phyloP scores from a whole-genome alignment of 2,888 invertebrate genomes.

The Ferrisia virgata region DNA sequence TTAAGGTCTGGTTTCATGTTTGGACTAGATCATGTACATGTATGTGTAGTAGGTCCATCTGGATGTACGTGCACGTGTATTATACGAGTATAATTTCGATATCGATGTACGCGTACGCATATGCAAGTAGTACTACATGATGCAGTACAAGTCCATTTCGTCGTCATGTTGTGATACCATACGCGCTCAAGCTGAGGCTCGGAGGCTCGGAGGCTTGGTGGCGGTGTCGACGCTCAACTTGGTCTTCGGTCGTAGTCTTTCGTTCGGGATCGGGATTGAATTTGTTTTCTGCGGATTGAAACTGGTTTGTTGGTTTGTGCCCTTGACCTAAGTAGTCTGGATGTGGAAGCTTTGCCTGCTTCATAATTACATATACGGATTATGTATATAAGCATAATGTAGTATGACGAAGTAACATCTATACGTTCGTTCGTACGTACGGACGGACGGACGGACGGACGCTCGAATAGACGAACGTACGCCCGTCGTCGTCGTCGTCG shows the following conservation, averaged over 20 bases:
- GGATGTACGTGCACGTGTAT: neutral
- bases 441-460: no score
- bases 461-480: no score
- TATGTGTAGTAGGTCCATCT: neutral
- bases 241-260: no score
- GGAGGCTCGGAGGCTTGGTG: neutral
- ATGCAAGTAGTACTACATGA: no score
- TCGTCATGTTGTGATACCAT: conserved; percentile 7
- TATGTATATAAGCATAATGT: conserved; percentile 1
- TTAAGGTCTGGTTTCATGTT: neutral
- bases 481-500: no score
- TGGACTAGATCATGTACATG: neutral
- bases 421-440: no score
- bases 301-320: conserved; percentile 25
- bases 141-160: neutral
- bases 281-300: conserved; percentile 30
- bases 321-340: conserved; percentile 31
- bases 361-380: conserved; percentile 27
- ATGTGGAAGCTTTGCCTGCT: conserved; percentile 31
- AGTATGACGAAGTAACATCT: neutral
- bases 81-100: conserved; percentile 17
- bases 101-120: neutral
- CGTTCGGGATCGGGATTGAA: neutral
- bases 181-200: neutral
- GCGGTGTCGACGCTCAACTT: neutral